phyloP scores from a whole-genome alignment of 1,140 invertebrate species.

The Drosophila seguyi region DNA sequence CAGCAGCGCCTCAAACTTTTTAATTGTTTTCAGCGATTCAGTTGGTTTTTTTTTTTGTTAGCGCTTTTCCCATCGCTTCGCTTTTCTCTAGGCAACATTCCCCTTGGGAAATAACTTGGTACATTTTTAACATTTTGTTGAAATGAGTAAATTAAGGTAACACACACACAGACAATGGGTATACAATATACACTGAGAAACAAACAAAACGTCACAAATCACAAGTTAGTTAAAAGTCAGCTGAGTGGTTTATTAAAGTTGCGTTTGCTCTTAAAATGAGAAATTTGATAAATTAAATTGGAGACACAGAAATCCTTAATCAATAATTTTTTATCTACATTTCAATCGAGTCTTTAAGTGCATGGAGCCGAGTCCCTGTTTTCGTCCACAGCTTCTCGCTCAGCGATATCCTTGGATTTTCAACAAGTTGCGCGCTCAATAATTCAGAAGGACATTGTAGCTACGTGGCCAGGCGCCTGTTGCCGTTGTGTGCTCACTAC shows the following conservation, averaged over 20 bases:
- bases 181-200: not conserved
- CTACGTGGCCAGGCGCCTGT: slow-evolving; percentile 57
- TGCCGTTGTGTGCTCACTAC: slow-evolving; percentile 28
- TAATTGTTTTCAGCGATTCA: slow-evolving; percentile 68
- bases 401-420: slow-evolving; percentile 66
- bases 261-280: not conserved
- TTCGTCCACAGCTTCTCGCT: slow-evolving; percentile 19
- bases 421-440: slow-evolving; percentile 77
- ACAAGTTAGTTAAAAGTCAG: not conserved
- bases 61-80: slow-evolving; percentile 1
- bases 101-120: slow-evolving; percentile 68
- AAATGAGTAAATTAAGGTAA: slow-evolving; percentile 77
- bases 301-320: not conserved
- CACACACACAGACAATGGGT: slow-evolving; percentile 9
- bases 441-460: slow-evolving; percentile 71
- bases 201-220: not conserved
- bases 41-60: slow-evolving; percentile 10
- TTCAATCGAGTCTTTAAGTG: slow-evolving; percentile 1
- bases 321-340: not conserved
- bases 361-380: not conserved
- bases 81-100: slow-evolving; percentile 29
- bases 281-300: not conserved
- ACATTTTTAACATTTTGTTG: slow-evolving; percentile 71
- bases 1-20: slow-evolving; percentile 61
- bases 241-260: no score